Percentiles rank a stretch among this genome's conserved stretches.
These are phyloP conservation scores for Telmatochromis brachygnathus DNA, from an alignment of 2,113 vertebrate genomes.

Conservation along the genomic window DNA sequence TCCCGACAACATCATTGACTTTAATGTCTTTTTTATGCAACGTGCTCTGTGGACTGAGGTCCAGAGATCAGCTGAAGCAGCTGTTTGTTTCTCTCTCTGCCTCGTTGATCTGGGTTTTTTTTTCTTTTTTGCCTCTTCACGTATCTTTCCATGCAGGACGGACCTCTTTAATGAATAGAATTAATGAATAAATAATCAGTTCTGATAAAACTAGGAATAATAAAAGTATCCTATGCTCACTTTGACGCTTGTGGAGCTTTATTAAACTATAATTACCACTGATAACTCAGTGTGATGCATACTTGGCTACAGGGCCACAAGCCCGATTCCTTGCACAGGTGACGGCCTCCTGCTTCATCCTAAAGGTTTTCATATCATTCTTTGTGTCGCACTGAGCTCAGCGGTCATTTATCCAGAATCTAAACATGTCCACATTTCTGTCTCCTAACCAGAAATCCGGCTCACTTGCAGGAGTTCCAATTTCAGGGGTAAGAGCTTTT, in stretches of 20 bases:
- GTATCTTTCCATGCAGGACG: background rate
- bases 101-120: rapidly evolving
- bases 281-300: too few species aligned
- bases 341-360: background rate
- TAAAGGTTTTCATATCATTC: background rate
- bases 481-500: slow-evolving; percentile 86
- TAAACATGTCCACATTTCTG: background rate
- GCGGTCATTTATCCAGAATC: background rate
- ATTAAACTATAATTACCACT: background rate
- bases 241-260: background rate
- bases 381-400: background rate
- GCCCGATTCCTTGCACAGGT: background rate
- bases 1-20: background rate
- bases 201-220: background rate
- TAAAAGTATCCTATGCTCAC: background rate
- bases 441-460: slow-evolving; percentile 76
- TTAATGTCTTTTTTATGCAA: background rate
- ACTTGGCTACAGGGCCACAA: background rate
- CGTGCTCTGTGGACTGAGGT: background rate
- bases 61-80: background rate
- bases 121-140: background rate
- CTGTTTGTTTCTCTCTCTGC: background rate
- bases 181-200: background rate
- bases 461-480: slow-evolving; percentile 85
- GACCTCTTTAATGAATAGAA: background rate